Base-by-base conservation (phyloP, 2,888 invertebrate genomes). In the Orthosia gothica region DNA sequence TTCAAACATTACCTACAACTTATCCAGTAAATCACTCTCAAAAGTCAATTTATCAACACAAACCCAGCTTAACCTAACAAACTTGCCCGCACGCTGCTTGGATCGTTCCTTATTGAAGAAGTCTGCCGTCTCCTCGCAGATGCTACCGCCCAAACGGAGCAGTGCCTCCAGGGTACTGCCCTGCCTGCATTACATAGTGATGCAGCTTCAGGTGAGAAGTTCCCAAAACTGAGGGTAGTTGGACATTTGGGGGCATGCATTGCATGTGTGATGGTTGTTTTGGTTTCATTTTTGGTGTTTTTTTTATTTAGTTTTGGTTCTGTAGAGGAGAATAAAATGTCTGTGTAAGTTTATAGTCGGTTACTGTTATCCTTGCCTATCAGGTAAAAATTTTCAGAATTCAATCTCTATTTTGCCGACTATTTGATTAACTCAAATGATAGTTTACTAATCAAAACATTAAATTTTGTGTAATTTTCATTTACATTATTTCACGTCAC, bases 151-250 rank as follows among this genome's bases (percentile, higher is more conserved):
- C 83, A 96, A 95, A 84, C 87, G 94, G 81, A 96, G 93, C 92
- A 93, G 95, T 84, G 95, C 94, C 66, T 90, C 93, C 79, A 89
- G 95, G 81, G 89, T 96, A 75, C 91, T 96, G 86, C 96, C 96
- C 82, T 96, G 96, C 84, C 93, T 96, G 70, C 96, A 96, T 93
- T 96, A 94, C 92, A 88, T 96, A 85, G 89, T 96, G 85, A 93
- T 95, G 93, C 96, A 96, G 91, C 88, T 96, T 81, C 96, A 96
- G 96, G 96, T 96, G 96, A 96, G 96, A 91, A 92, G 93, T 93
- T 95, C 89, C 95, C 92, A 92, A 86, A 94, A 94, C 92, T 91
- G 95, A 89, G 84, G 79, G 83, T 84, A 67, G 61, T 47, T 68
- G 90, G 91, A 88, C 78, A 55, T 76, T 66, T 88, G 88, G 83